Conservation (phyloP, 1,140 invertebrate species). For the Antheraea pernyi region DNA sequence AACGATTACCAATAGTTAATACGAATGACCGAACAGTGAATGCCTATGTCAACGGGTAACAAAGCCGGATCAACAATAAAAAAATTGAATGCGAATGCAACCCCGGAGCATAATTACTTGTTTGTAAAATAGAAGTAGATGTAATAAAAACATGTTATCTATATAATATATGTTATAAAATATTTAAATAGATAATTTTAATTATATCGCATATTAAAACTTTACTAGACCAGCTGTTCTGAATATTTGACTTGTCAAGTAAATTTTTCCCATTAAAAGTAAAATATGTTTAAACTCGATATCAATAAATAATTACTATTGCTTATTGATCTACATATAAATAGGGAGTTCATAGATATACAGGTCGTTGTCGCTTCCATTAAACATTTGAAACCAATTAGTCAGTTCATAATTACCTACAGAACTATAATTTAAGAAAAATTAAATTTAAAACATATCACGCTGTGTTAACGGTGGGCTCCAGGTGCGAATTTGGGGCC, state of each 20-base stretch:
- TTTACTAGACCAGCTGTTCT: background rate
- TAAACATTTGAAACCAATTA: conserved; percentile 6
- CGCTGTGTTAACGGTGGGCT: background rate
- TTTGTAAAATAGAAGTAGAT: no score
- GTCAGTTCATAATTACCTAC: background rate
- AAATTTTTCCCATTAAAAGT: background rate
- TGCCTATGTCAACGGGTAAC: no score
- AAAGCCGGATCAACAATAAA: no score
- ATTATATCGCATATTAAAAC: background rate
- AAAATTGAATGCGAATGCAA: no score
- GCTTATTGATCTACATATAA: background rate
- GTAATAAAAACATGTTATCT: no score
- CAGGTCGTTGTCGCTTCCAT: background rate
- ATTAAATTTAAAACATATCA: conserved; percentile 1
- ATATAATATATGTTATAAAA: background rate
- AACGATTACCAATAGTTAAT: no score
- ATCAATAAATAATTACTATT: background rate
- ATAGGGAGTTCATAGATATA: background rate
- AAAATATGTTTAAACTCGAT: background rate
- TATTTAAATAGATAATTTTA: background rate
- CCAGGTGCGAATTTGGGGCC: background rate
- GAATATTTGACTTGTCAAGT: background rate
- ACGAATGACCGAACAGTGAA: no score
- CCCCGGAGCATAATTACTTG: no score
- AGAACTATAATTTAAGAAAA: conserved; percentile 3